These are phyloP conservation scores for Tigriopus japonicus DNA, from an alignment of 1,140 invertebrate species.

Conservation along the genomic window DNA sequence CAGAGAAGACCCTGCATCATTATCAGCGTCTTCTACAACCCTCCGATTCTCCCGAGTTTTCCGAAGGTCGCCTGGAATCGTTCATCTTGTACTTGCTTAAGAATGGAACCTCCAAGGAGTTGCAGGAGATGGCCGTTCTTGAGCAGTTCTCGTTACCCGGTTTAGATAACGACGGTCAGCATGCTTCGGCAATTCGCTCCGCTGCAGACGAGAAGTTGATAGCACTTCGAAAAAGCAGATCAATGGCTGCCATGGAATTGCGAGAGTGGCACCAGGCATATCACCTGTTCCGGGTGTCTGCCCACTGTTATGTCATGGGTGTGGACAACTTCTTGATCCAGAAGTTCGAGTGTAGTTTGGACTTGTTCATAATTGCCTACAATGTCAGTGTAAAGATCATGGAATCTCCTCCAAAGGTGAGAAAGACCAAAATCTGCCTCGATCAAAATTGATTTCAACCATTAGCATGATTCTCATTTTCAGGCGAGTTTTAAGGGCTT, in stretches of 20 bases:
- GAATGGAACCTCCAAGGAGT: background rate
- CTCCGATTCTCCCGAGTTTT: background rate
- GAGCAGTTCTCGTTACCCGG: background rate
- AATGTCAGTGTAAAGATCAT: background rate
- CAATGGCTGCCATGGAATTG: background rate
- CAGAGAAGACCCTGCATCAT: background rate
- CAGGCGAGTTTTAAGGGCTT: background rate
- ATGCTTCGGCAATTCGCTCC: background rate
- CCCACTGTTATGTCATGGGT: conserved; percentile 1
- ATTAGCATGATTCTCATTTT: too few species aligned
- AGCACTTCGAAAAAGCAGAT: background rate
- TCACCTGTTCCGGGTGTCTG: background rate
- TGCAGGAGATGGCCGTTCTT: background rate
- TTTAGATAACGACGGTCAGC: background rate
- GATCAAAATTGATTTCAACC: too few species aligned
- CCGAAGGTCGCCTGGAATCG: background rate
- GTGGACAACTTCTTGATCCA: background rate
- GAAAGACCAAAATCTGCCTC: too few species aligned
- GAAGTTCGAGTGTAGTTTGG: background rate
- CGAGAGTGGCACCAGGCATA: conserved; percentile 3
- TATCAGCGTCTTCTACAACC: background rate
- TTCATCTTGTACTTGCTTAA: background rate
- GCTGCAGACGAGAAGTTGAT: background rate
- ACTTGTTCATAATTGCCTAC: background rate
- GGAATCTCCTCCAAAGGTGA: background rate